phyloP scores from a whole-genome alignment of 2,888 invertebrate species.

The Phasia obesa region DNA sequence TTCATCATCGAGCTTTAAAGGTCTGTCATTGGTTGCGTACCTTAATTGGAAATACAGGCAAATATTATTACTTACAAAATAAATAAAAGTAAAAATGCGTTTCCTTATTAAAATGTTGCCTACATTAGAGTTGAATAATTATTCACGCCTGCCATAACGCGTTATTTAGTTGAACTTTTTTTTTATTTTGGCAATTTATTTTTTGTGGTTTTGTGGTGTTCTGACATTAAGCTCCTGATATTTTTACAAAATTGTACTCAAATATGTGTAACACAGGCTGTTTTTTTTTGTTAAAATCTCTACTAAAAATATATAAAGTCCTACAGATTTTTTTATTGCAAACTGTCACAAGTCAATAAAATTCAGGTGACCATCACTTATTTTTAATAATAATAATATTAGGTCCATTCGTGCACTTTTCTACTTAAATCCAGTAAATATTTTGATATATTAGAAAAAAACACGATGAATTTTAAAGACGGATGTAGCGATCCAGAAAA shows the following conservation, averaged over 20 bases:
- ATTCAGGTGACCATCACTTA: slow-evolving; percentile 17
- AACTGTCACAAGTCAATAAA: slow-evolving; percentile 65
- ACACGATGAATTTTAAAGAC: too few species aligned
- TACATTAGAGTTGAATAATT: slow-evolving; percentile 81
- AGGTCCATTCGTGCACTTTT: too few species aligned
- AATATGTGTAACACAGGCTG: slow-evolving; percentile 30
- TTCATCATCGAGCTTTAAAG: slow-evolving; percentile 61
- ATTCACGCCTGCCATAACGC: slow-evolving; percentile 80
- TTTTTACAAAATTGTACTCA: slow-evolving; percentile 35
- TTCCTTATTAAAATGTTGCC: slow-evolving; percentile 36
- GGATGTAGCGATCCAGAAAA: too few species aligned
- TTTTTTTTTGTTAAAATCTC: slow-evolving; percentile 39
- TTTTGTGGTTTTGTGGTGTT: slow-evolving; percentile 2
- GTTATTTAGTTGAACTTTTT: not conserved
- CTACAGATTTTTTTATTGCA: slow-evolving; percentile 31
- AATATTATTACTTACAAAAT: not conserved
- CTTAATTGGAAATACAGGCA: slow-evolving; percentile 62
- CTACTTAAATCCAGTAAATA: too few species aligned
- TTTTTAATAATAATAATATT: too few species aligned
- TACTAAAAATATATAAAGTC: slow-evolving; percentile 64
- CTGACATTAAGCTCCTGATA: slow-evolving; percentile 24
- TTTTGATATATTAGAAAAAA: too few species aligned
- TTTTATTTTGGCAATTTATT: slow-evolving; percentile 3
- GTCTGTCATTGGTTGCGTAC: slow-evolving; percentile 76
- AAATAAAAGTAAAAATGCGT: not conserved